A percentile compares a stretch with the other conserved stretches of the same genome.
phyloP scores from a whole-genome alignment of 2,888 invertebrate genomes.

The Tachina fera region DNA sequence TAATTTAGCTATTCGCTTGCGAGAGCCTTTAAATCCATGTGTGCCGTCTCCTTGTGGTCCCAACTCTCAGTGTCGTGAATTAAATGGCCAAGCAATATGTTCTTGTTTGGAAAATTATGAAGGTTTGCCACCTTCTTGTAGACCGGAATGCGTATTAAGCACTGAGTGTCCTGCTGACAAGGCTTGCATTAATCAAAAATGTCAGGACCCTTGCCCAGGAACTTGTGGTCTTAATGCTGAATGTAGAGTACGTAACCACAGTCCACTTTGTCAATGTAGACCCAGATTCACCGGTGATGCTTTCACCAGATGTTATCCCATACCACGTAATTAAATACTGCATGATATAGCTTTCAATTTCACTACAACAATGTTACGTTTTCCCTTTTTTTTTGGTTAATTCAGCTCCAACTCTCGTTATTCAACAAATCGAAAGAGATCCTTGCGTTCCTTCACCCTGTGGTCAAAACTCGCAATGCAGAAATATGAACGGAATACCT shows the following conservation, averaged over 20 bases:
- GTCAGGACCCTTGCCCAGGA: conserved; percentile 86
- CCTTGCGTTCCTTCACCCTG: conserved; percentile 88
- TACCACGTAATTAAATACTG: conserved; percentile 81
- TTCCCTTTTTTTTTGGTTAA: not conserved
- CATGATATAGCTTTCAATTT: not conserved
- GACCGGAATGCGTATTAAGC: conserved; percentile 88
- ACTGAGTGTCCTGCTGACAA: conserved; percentile 86
- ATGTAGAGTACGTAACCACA: conserved; percentile 90
- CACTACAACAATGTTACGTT: not conserved
- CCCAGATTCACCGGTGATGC: conserved; percentile 89
- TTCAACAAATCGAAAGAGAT: conserved; percentile 81
- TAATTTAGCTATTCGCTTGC: conserved; percentile 73
- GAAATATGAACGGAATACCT: conserved; percentile 84
- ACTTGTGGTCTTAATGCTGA: conserved; percentile 87
- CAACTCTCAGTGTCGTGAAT: conserved; percentile 86
- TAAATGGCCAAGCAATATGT: conserved; percentile 86
- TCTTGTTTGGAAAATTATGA: conserved; percentile 86
- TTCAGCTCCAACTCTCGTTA: conserved; percentile 77
- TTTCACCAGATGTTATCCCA: conserved; percentile 86
- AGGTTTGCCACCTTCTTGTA: conserved; percentile 87
- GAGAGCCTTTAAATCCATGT: conserved; percentile 83
- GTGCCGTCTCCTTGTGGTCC: conserved; percentile 87
- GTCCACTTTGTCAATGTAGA: conserved; percentile 90
- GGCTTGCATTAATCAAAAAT: conserved; percentile 87
- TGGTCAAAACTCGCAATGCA: conserved; percentile 86